Base-by-base conservation (phyloP, 30 jellyfish, hydroid and myxozoan genomes). In the Hydra vulgaris region DNA sequence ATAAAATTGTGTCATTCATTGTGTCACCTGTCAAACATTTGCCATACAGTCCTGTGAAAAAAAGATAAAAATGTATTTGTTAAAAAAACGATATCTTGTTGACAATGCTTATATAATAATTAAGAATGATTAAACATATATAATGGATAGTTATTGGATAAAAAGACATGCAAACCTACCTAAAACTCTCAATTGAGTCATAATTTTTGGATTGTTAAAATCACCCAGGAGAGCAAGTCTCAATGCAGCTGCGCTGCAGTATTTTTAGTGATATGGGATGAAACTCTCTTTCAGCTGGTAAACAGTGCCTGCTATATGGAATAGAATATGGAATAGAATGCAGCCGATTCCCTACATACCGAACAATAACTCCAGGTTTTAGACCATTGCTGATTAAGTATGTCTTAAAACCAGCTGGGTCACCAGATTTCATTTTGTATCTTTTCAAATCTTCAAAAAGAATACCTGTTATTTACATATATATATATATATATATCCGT, bases 361-460 rank as follows among this genome's bases (percentile, higher is more conserved):
- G 61, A 40, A 40, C 61, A 40, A 40, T 40, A 40, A 40, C 61
- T 40, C 61, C 61, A 40, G 26, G 84, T 52, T 25, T 81, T 68
- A 21, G 84, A 83, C 88, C 88, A 70, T 20, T 70, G 52, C 21
- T 40, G 76, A 23, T 81, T 72, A 55, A 81, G 22, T n/a, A 79
- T 21, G 67, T 66, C 66, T 55, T 79, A 79, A 79, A 79, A 17
- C 84, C 86, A 67, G 53, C 71, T 54, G 86, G 86, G 81, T 79
- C 86, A 79, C 86, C 86, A 40, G 61, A 40, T 40, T 40, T 40
- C 61, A 40, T 40, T 40, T 40, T 40, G 61, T 40, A 40, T 40
- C 61, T 40, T n/a, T n/a, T n/a, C n/a, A 40, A 40, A 40, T 40
- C 12, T 40, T 12, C 5, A 40, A 40, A 40, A 40, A n/a, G 61